Evolutionary conservation across 2,888 invertebrate species (phyloP).

Genomic region (Netelia fuscicornis): DNA sequence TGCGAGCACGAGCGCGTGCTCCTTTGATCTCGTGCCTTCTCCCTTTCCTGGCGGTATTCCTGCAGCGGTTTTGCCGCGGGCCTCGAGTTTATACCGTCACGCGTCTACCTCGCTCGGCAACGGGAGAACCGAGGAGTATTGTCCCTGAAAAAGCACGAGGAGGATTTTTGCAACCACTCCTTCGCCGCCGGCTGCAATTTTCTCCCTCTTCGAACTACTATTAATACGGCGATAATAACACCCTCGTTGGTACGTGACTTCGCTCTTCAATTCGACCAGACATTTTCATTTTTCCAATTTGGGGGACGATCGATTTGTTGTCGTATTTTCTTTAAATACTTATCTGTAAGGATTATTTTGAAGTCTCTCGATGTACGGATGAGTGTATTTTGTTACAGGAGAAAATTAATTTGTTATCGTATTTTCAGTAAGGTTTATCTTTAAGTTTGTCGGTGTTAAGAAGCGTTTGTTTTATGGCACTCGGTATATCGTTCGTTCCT

Average conservation of each 20-base stretch:
- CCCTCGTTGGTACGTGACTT: constrained; percentile 48
- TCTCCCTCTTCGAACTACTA: constrained; percentile 27
- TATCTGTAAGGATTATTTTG: not conserved
- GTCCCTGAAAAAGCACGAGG: constrained; percentile 38
- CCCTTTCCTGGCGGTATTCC: constrained; percentile 36
- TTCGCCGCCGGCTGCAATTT: constrained; percentile 24
- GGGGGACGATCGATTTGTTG: constrained; percentile 16
- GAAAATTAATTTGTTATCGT: constrained; percentile 30
- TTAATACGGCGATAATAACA: constrained; percentile 50
- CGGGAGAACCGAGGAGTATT: constrained; percentile 46
- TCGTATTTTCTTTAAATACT: constrained; percentile 8
- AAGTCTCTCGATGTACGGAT: not conserved
- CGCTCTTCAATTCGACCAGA: constrained; percentile 11
- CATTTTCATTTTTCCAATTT: constrained; percentile 25
- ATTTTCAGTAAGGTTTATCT: not conserved
- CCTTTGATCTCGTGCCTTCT: constrained; percentile 50
- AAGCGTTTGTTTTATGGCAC: no score
- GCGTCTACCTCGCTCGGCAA: not conserved
- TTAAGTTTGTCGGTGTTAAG: not conserved
- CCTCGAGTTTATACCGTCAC: constrained; percentile 31
- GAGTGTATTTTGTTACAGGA: not conserved
- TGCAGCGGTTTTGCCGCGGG: constrained; percentile 31
- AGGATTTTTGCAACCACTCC: constrained; percentile 30
- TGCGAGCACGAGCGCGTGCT: constrained; percentile 35
- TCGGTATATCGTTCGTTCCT: no score